phyloP scores from a whole-genome alignment of 2,888 invertebrate genomes.

The Drosophila vallismaia region DNA sequence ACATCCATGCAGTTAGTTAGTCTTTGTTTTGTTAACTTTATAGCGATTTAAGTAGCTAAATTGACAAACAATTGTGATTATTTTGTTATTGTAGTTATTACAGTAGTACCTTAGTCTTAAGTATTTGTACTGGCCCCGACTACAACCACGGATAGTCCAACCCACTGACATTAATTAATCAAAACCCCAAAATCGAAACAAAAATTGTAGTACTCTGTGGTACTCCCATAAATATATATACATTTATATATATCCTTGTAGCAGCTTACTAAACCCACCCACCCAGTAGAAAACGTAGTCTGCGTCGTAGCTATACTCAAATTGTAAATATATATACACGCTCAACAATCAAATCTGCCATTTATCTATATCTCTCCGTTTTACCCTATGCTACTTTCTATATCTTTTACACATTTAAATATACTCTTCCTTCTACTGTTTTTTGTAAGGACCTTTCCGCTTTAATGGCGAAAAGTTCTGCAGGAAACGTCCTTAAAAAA shows the following conservation, averaged over 20 bases:
- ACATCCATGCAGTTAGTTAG: conserved; percentile 54
- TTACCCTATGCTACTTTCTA: conserved; percentile 41
- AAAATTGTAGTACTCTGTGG: conserved; percentile 30
- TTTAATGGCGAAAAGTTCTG: conserved; percentile 71
- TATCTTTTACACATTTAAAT: conserved; percentile 45
- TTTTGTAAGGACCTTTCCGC: conserved; percentile 63
- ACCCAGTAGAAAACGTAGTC: conserved; percentile 70
- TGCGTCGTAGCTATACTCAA: conserved; percentile 62
- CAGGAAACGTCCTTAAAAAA: conserved; percentile 63
- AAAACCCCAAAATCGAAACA: conserved; percentile 30
- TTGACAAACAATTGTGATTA: conserved; percentile 34
- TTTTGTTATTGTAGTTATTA: conserved; percentile 42
- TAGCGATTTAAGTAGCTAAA: conserved; percentile 56
- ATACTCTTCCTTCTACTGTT: conserved; percentile 52
- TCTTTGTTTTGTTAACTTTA: conserved; percentile 57
- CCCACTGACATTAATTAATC: conserved; percentile 53
- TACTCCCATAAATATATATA: conserved; percentile 7
- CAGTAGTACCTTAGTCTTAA: conserved; percentile 54
- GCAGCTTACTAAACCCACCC: conserved; percentile 79
- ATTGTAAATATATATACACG: conserved; percentile 76
- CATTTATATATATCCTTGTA: conserved; percentile 55
- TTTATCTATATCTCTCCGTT: conserved; percentile 43
- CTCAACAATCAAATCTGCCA: conserved; percentile 46
- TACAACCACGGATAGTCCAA: conserved; percentile 16
- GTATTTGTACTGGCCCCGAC: conserved; percentile 42